Base-by-base conservation (phyloP, 2,797 vertebrate genomes). In the Gadopsis bispinosus region DNA sequence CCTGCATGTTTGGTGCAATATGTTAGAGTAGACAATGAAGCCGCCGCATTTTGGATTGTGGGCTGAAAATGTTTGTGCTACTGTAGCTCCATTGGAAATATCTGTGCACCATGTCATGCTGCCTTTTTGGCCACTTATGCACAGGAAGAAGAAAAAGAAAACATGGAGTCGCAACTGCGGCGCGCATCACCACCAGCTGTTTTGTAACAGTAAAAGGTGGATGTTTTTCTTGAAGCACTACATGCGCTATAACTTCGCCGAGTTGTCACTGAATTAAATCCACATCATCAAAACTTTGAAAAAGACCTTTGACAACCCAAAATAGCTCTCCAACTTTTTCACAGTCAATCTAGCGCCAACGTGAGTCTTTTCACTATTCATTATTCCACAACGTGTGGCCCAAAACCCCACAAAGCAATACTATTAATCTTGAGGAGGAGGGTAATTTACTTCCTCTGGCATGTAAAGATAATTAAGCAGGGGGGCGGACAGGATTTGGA, bases 361-460 rank as follows among this genome's bases (percentile, higher is more conserved):
- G 51, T 20, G 53, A 65, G 69, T 69, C 60, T 58, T 77, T 84
- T 83, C 75, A 77, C 65, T 58, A 81, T 88, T 92, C 81, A 87
- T 89, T 83, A 86, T 75, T 71, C 69, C 73, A 77, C 71, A 65
- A 81, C 29, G 68, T 81, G 80, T 70, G 68, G 77, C 83, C 75
- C 81, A 79, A 87, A 81, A 14, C 37, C 35, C 70, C 58, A 79
- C 75, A 83, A 77, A 87, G 88, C 75, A 58, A 68, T 81, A 84
- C 88, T 90, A 92, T 92, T 90, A 89, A 93, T 93, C 84, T 79
- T 74, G 72, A 86, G 73, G 77, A 85, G 86, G 84, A 87, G 84
- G 84, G 74, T 86, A 78, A 93, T 94, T 93, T 90, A 92, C 93
- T 90, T 93, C 89, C 83, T 73, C 58, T 91, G 90, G 89, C 92